These are phyloP conservation scores for Rhabdophis nuchalis DNA, from an alignment of 2,797 vertebrate species.

Conservation along the genomic window DNA sequence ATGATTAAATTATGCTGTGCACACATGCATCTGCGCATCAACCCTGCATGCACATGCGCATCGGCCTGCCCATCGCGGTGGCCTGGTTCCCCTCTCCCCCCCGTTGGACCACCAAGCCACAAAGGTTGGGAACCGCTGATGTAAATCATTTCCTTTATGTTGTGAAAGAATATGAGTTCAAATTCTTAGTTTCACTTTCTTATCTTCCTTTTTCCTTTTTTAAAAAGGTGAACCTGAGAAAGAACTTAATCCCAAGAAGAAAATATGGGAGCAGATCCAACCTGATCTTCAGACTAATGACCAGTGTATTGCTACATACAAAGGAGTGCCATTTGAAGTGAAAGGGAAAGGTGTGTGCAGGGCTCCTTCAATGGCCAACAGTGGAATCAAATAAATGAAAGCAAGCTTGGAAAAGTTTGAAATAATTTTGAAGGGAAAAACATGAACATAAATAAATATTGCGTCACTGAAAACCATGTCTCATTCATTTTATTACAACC, in stretches of 20 bases:
- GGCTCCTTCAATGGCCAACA: constrained; percentile 90
- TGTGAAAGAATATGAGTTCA: background rate
- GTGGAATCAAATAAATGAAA: constrained; percentile 84
- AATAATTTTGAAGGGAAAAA: constrained; percentile 57
- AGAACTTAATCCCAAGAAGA: constrained; percentile 98
- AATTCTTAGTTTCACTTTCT: background rate
- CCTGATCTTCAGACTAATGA: constrained; percentile 86
- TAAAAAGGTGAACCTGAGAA: constrained; percentile 90
- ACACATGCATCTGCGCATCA: background rate
- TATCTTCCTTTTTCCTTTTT: constrained; percentile 33
- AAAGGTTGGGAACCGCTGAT: background rate
- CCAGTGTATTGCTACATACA: constrained; percentile 89
- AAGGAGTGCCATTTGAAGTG: constrained; percentile 89
- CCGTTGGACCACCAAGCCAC: accelerated
- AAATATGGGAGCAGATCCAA: constrained; percentile 98
- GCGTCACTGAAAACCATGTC: constrained; percentile 36
- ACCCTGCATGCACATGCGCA: background rate
- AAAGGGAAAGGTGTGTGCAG: constrained; percentile 88
- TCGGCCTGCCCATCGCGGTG: accelerated
- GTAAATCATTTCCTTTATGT: background rate
- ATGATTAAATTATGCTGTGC: background rate
- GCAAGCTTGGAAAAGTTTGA: constrained; percentile 16
- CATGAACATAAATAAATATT: constrained; percentile 73
- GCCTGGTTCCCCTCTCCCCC: background rate
- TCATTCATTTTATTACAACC: constrained; percentile 47